Conservation (phyloP, 2,113 vertebrate genomes). For the Pollimyrus isidori region DNA sequence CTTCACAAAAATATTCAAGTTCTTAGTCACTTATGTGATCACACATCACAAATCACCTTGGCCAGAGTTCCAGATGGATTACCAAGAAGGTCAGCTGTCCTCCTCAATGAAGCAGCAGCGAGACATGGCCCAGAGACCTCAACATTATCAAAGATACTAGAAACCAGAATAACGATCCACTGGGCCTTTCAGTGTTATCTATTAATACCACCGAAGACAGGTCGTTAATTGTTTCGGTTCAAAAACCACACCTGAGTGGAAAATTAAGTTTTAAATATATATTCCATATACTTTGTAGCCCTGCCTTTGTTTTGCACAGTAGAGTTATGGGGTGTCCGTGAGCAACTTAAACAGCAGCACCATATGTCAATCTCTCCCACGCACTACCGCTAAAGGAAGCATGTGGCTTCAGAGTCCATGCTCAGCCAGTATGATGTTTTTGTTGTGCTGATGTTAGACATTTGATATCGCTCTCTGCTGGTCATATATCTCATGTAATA, state of each 20-base stretch:
- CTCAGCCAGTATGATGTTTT: background rate
- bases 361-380: background rate
- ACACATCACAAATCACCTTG: background rate
- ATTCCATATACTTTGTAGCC: background rate
- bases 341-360: background rate
- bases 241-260: background rate
- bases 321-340: background rate
- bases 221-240: background rate
- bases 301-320: background rate
- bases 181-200: background rate
- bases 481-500: background rate
- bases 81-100: background rate
- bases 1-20: background rate
- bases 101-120: background rate
- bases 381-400: background rate
- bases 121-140: background rate
- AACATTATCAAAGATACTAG: background rate
- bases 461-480: background rate
- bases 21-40: background rate
- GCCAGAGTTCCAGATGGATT: background rate
- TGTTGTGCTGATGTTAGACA: background rate
- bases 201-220: background rate
- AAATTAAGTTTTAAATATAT: background rate
- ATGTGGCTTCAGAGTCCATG: background rate
- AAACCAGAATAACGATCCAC: background rate